These are phyloP conservation scores for Epinephelus malabaricus DNA, from an alignment of 2,797 vertebrate genomes.

Conservation along the genomic window DNA sequence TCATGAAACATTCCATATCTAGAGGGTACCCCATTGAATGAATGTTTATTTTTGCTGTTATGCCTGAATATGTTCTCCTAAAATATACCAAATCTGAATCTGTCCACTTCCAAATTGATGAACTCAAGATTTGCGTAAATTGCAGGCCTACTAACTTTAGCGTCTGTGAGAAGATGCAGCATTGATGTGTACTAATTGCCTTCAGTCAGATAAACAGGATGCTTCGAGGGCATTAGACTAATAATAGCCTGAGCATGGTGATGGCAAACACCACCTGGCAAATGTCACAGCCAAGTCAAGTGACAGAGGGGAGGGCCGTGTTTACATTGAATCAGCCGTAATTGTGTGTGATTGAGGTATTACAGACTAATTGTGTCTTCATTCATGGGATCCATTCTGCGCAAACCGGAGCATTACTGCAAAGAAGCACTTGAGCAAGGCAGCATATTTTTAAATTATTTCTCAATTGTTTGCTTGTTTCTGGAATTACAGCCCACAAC, in stretches of 20 bases:
- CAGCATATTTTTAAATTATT: conserved; percentile 73
- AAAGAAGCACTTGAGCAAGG: conserved; percentile 70
- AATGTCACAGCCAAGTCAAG: conserved; percentile 82
- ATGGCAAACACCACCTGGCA: conserved; percentile 80
- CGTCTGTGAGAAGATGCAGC: conserved; percentile 10
- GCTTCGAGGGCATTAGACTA: conserved; percentile 69
- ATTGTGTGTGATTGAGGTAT: conserved; percentile 84
- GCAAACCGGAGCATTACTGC: conserved; percentile 67
- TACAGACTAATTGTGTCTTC: conserved; percentile 77
- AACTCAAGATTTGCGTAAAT: conserved; percentile 9
- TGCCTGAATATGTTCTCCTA: not conserved
- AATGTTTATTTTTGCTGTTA: not conserved
- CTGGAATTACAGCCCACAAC: conserved; percentile 55
- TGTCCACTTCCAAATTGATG: not conserved
- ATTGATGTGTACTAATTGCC: conserved; percentile 46
- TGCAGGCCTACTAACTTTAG: not conserved
- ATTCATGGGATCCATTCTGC: conserved; percentile 64
- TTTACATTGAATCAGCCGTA: conserved; percentile 80
- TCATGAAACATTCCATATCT: not conserved
- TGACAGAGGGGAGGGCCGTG: conserved; percentile 67
- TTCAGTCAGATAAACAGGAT: conserved; percentile 66
- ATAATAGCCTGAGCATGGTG: conserved; percentile 65
- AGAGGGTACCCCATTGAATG: not conserved
- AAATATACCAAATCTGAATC: not conserved
- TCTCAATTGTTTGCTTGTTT: conserved; percentile 78